These are phyloP conservation scores for Onychostoma macrolepis DNA, from an alignment of 2,113 vertebrate species.

Conservation along the genomic window DNA sequence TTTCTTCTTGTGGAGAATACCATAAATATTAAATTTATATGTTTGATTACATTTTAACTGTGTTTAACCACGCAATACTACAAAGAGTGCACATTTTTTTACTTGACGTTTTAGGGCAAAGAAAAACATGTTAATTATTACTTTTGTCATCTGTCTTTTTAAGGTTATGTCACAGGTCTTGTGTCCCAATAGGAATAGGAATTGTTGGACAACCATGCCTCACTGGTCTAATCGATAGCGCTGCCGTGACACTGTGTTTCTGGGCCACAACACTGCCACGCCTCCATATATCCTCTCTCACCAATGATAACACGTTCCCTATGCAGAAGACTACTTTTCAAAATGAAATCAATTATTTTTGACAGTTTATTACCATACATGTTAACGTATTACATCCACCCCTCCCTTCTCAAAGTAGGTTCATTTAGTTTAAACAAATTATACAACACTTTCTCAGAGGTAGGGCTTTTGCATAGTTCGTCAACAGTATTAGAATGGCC, in stretches of 20 bases:
- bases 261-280: constrained; percentile 62
- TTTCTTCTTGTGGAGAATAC: no score
- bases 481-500: constrained; percentile 4
- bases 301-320: constrained; percentile 64
- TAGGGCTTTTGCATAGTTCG: not conserved
- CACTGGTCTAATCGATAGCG: not conserved
- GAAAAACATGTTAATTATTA: not conserved
- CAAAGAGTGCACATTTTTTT: not conserved
- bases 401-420: constrained; percentile 30
- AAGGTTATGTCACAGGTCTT: not conserved
- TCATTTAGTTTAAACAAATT: constrained; percentile 41
- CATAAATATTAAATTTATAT: not conserved
- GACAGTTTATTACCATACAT: constrained; percentile 76
- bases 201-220: not conserved
- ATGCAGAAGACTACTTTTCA: constrained; percentile 63
- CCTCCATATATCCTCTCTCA: constrained; percentile 71
- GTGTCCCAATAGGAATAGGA: not conserved
- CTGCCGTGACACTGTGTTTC: constrained; percentile 18
- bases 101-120: not conserved
- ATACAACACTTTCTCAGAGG: constrained; percentile 21
- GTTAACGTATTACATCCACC: constrained; percentile 52
- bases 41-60: not conserved
- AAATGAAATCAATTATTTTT: constrained; percentile 72
- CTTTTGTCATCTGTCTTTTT: not conserved
- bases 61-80: not conserved